Evolutionary conservation across 2,797 vertebrate species (phyloP), one percentile per base, ranked within the genome.

Genomic region (Pangasius djambal): DNA sequence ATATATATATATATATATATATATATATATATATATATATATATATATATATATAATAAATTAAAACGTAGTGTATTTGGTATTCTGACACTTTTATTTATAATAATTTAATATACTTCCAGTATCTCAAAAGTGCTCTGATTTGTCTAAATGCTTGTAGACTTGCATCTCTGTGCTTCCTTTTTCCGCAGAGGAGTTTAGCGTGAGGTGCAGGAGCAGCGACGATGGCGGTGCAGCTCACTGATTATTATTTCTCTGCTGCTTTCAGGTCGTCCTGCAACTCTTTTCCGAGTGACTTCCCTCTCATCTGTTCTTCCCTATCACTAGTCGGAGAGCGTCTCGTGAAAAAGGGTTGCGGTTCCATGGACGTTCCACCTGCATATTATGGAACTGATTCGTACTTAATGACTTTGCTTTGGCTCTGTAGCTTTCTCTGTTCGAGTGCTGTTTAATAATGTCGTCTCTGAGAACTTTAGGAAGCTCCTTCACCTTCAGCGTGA

Each of bases 181-280:
- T 57, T 13, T 57, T 57, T 57, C 4, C 57, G 16, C 59, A 25
- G 57, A 6, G 5, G 57, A 59, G 57, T 59, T 59, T 20, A 59
- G 59, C 0, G 15, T 61, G 20, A 22, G 18, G 59, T 61, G 4
- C 7, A 61, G 59, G 59, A 61, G 5, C 63, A 15, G 28, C 1
- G 22, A 65, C 5, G 63, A 31, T 5, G 6, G 3, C 0, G 3
- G 10, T 12, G 63, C n/a, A 13, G 28, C 13, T 31, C 4, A 1
- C 5, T 1, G 61, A n/a, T 65, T 15, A 15, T 48, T 1, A 10
- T 34, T 57, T 2, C 48, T 79, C 77, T 22, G 31, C 55, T 81
- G 78, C 78, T 81, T 37, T 81, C 78, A 37, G 78, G n/a, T 34
- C 31, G 4, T 82, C 31, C 75, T 79, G 75, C 79, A 61, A 25